Evolutionary conservation across 2,888 invertebrate genomes (phyloP).

Genomic region (Suillia variegata): DNA sequence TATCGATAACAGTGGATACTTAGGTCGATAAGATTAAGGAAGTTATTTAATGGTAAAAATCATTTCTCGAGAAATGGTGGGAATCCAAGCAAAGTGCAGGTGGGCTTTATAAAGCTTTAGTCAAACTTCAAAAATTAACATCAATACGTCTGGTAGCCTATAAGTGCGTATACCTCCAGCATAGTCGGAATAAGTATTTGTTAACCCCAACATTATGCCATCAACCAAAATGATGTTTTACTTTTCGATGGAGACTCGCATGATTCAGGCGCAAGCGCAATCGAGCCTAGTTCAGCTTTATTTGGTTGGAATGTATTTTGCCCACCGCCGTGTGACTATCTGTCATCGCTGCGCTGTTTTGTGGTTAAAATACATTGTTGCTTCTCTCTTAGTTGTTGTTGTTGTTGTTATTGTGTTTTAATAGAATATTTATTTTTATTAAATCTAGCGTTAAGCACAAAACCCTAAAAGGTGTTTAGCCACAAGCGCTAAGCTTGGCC

Average conservation of each 20-base stretch:
- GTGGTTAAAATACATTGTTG: no score
- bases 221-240: slow-evolving; percentile 34
- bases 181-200: slow-evolving; percentile 5
- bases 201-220: slow-evolving; percentile 23
- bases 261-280: background rate
- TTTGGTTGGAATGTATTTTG: background rate
- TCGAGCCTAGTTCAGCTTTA: no score
- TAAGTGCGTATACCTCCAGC: no score
- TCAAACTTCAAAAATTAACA: no score
- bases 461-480: slow-evolving; percentile 9
- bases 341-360: slow-evolving; percentile 10
- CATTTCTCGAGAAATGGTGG: no score
- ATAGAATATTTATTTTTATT: slow-evolving; percentile 21
- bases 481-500: slow-evolving; percentile 22
- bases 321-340: slow-evolving; percentile 5
- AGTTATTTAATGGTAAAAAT: no score
- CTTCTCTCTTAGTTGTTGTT: no score
- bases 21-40: no score
- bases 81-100: no score
- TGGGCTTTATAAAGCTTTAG: no score
- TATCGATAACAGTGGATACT: no score
- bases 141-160: no score
- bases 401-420: background rate
- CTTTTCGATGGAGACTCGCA: slow-evolving; percentile 19
- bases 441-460: slow-evolving; percentile 14